Evolutionary conservation across 2,113 vertebrate species (phyloP).

Genomic region (Grammomys dolichurus): DNA sequence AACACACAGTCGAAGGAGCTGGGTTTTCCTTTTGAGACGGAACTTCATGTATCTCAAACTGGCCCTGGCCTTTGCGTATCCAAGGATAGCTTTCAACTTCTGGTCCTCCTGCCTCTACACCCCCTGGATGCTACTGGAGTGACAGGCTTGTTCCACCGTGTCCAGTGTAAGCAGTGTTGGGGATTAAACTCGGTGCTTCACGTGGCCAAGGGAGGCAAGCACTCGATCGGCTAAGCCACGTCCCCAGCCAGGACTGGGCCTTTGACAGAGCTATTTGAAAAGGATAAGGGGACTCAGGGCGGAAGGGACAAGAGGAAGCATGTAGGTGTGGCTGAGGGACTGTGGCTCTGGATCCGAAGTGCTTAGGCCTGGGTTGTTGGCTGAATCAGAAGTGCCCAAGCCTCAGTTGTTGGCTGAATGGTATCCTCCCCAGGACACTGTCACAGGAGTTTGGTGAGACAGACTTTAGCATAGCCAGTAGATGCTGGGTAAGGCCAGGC

Average conservation of each 20-base stretch:
- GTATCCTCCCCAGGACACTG: neutral
- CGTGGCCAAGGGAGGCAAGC: neutral
- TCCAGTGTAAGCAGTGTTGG: no score
- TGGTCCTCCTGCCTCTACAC: neutral
- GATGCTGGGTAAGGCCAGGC: neutral
- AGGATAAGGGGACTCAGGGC: neutral
- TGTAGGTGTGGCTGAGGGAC: neutral
- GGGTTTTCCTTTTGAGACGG: neutral
- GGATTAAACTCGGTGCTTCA: neutral
- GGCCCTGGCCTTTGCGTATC: no score
- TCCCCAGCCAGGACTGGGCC: neutral
- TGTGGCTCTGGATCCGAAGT: neutral
- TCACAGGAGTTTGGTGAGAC: neutral
- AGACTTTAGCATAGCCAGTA: fast-evolving
- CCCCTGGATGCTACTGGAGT: neutral
- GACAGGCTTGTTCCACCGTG: no score
- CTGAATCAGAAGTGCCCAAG: neutral
- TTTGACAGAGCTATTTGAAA: neutral
- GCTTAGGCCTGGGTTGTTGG: neutral
- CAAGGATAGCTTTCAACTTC: neutral
- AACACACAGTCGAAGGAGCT: neutral
- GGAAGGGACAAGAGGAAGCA: neutral
- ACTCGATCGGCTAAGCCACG: neutral
- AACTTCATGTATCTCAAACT: no score
- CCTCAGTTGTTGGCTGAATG: neutral